Percentiles rank a stretch among this genome's conserved stretches.
phyloP scores from a whole-genome alignment of 2,797 vertebrate genomes.

The Sebastes miniatus region DNA sequence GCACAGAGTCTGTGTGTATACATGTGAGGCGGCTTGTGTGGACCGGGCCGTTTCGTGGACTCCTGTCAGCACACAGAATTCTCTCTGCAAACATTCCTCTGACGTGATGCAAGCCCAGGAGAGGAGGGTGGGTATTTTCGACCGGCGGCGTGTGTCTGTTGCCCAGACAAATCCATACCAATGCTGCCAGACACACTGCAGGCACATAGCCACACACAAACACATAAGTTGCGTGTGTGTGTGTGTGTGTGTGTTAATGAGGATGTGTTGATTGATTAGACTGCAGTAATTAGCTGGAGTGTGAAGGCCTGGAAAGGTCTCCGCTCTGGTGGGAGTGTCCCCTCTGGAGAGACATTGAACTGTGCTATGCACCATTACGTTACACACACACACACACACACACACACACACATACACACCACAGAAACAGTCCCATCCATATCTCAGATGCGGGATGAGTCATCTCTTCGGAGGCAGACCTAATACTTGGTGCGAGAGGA shows the following conservation, averaged over 20 bases:
- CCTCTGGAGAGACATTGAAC: conserved; percentile 62
- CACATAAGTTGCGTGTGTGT: conserved; percentile 6
- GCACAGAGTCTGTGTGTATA: conserved; percentile 27
- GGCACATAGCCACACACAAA: conserved; percentile 18
- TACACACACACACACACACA: not conserved
- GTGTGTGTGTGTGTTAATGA: conserved; percentile 67
- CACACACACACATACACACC: not conserved
- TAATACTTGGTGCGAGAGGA: conserved; percentile 38
- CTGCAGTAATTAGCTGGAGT: conserved; percentile 82
- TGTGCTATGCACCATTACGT: conserved; percentile 63
- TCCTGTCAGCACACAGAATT: conserved; percentile 66
- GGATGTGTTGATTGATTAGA: conserved; percentile 84
- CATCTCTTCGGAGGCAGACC: conserved; percentile 59
- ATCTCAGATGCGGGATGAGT: conserved; percentile 65
- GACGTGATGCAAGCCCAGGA: conserved; percentile 53
- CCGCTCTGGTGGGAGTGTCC: conserved; percentile 66
- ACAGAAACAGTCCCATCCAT: conserved; percentile 41
- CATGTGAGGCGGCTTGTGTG: conserved; percentile 30
- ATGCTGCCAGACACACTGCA: conserved; percentile 9
- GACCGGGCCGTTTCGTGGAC: conserved; percentile 44
- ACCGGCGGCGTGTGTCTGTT: conserved; percentile 13
- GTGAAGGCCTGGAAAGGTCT: conserved; percentile 73
- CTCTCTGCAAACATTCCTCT: conserved; percentile 73
- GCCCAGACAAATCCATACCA: conserved; percentile 51
- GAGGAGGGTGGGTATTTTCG: conserved; percentile 22